Evolutionary conservation across 2,888 invertebrate species (phyloP), one percentile per base, ranked within the genome.

Genomic region (Euspilapteryx auroguttella): DNA sequence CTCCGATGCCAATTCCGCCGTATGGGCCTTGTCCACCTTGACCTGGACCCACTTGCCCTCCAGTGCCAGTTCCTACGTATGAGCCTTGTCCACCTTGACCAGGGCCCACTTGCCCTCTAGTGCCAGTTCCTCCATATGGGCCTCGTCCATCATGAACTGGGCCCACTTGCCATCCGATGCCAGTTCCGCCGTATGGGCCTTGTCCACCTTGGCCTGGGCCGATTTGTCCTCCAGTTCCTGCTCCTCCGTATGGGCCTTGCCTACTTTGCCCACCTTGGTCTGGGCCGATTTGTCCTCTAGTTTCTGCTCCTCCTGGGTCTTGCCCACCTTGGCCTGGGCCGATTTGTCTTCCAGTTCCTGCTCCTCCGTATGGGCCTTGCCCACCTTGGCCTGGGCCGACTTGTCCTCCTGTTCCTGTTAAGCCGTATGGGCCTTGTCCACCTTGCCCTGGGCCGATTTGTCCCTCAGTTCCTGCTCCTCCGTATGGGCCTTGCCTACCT

Each of bases 261-360:
- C 21, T 23, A 10, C 3, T 14, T 8, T 1, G 26, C n/a, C 15
- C 14, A 21, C 13, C 14, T 20, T 20, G n/a, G 6, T 25, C 27
- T n/a, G 29, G 33, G 17, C 28, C 27, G 21, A 33, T 36, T 10
- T 32, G 24, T 12, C 28, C 14, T 28, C 26, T 27, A 21, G 4
- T 14, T 31, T 25, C 26, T 14, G 32, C 26, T 10, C 25, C 27
- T 15, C 29, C 30, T 32, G 34, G 33, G 17, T 25, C 32, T 7
- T 25, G 30, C 25, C 10, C 20, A 11, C 24, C 31, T 24, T 28
- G 27, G 8, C 28, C 34, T 12, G 21, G 13, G 12, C 14, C 29
- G 21, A 15, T n/a, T 13, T 10, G 23, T 24, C 29, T 30, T 2
- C 27, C 23, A 9, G 26, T 21, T n/a, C 26, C 17, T 9, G 21